These are phyloP conservation scores for Drosophila atroscutellata DNA, from an alignment of 2,888 invertebrate species.

Conservation along the genomic window DNA sequence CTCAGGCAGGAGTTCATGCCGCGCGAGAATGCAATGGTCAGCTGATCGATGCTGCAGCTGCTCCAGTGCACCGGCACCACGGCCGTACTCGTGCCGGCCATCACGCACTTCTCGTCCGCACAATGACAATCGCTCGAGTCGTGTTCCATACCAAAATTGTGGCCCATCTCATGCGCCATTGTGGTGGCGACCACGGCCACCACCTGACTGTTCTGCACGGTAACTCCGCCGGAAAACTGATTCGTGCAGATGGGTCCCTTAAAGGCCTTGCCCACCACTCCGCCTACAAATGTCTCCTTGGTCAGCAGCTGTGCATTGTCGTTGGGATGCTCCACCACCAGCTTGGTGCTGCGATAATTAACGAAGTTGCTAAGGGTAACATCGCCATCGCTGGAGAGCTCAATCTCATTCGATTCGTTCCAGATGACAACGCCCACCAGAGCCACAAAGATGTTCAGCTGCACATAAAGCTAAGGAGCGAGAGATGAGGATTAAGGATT, in stretches of 20 bases:
- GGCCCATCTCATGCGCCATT: conserved; percentile 99
- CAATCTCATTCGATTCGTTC: conserved; percentile 94
- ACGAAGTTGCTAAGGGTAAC: conserved; percentile 95
- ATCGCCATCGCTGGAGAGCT: conserved; percentile 93
- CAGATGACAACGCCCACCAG: conserved; percentile 99
- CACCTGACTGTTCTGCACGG: conserved; percentile 95
- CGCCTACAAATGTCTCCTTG: conserved; percentile 93
- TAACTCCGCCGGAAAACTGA: conserved; percentile 98
- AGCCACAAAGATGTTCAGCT: conserved; percentile 97
- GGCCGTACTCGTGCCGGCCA: conserved; percentile 97
- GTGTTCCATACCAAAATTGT: conserved; percentile 99
- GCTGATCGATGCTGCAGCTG: conserved; percentile 95
- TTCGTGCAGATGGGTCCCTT: too few relatives aligned
- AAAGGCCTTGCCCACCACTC: conserved; percentile 99
- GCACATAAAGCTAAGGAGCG: conserved; percentile 92
- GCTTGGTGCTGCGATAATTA: conserved; percentile 92
- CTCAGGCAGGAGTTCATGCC: conserved; percentile 98
- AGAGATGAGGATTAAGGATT: conserved; percentile 54
- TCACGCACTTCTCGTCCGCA: conserved; percentile 95
- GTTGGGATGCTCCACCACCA: conserved; percentile 94
- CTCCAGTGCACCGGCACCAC: conserved; percentile 96
- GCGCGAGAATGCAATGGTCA: conserved; percentile 95
- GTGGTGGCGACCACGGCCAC: conserved; percentile 97
- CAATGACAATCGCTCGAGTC: conserved; percentile 95
- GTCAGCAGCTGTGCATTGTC: conserved; percentile 97